Conservation (phyloP, 2,113 vertebrate genomes). For the Gymnobelideus leadbeateri region DNA sequence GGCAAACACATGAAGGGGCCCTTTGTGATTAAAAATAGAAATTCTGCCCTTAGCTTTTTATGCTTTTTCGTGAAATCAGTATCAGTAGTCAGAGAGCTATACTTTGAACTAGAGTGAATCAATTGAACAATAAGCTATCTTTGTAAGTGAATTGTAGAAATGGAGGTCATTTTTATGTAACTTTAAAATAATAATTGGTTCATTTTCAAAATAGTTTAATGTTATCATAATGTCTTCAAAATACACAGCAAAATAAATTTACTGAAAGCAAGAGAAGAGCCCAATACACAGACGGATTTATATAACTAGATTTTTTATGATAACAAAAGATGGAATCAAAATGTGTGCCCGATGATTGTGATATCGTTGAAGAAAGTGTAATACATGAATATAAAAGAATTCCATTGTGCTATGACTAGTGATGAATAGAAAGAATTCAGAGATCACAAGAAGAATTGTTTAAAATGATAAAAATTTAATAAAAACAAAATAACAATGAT, state of each 20-base stretch:
- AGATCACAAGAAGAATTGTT: not conserved
- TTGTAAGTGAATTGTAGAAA: not conserved
- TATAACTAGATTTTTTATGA: not conserved
- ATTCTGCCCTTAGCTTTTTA: not conserved
- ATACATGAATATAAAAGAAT: not conserved
- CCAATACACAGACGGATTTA: conserved; percentile 13
- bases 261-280: not conserved
- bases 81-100: not conserved
- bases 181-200: not conserved
- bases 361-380: not conserved
- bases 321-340: not conserved
- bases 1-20: not conserved
- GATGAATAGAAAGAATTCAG: not conserved
- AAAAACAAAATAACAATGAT: not conserved
- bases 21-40: conserved; percentile 34
- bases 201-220: not conserved
- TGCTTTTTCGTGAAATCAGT: not conserved
- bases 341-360: not conserved
- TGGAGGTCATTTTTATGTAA: not conserved
- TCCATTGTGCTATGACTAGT: not conserved
- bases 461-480: not conserved
- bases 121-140: conserved; percentile 27
- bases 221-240: not conserved
- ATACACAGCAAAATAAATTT: not conserved
- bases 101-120: conserved; percentile 1